Evolutionary conservation across 2,888 invertebrate species (phyloP), one percentile per base, ranked within the genome.

Genomic region (Cryptocephalus moraei): DNA sequence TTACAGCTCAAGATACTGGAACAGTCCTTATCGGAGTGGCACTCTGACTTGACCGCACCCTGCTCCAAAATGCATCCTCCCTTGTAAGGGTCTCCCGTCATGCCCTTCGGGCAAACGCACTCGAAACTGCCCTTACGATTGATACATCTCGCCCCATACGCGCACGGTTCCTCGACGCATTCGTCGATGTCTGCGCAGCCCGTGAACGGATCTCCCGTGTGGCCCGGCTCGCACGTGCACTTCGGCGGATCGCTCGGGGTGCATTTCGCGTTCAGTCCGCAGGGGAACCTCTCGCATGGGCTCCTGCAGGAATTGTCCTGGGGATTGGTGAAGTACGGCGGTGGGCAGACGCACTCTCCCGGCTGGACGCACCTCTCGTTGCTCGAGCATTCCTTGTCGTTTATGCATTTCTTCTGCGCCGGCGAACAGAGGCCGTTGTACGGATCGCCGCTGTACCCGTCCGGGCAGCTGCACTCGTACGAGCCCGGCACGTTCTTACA

Each of bases 311-410:
- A 88, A 33, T 82, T 83, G 63, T 91, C 89, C 13, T 78, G 75
- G 9, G 84, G 79, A 65, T 93, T 92, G 32, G 85, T 79, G 68
- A 89, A 91, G 72, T 84, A 93, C 1, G 93, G 93, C 12, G 91
- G 91, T 32, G 90, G 89, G 64, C 93, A 93, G 12, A 91, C 79
- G 63, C 93, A 93, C 70, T 90, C 86, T 1, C 92, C 92, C 1
- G 91, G 91, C 67, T 92, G 88, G 31, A 91, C 83, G 66, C 93
- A 93, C 69, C 88, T 87, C 70, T 93, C 91, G 65, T 93, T 92
- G 0, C 83, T 68, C 46, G 81, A 81, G 64, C 93, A 93, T 64
- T 92, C 91, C 47, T 79, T 80, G 63, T 92, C 90, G 53, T 79
- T 82, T 3, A 84, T 79, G 63, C 92, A 93, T 52, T 85, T 79